Conservation (phyloP, 2,797 vertebrate genomes). For the Podarcis lilfordi region DNA sequence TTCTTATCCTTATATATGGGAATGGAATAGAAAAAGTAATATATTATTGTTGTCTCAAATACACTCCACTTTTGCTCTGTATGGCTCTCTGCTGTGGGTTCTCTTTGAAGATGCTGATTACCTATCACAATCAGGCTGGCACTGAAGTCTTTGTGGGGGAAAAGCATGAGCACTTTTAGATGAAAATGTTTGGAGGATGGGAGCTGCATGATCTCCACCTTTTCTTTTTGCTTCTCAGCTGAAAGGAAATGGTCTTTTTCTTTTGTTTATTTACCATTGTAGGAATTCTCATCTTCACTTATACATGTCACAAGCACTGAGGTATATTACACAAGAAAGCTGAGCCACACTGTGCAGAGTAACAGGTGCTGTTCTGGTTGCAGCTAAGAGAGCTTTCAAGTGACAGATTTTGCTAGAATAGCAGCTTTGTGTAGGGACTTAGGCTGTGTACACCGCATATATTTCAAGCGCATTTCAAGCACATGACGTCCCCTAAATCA, state of each 20-base stretch:
- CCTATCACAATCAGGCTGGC: slow-evolving; percentile 15
- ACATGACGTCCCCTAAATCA: too few relatives aligned
- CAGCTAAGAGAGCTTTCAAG: too few relatives aligned
- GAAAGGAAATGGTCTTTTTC: slow-evolving; percentile 5
- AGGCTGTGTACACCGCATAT: too few relatives aligned
- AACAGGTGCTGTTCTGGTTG: too few relatives aligned
- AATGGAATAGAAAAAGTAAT: neutral
- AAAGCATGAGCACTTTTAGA: slow-evolving; percentile 25
- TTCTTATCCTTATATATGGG: neutral
- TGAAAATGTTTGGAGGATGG: neutral
- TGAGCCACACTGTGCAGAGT: too few relatives aligned
- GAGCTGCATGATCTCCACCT: neutral
- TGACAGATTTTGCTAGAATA: too few relatives aligned
- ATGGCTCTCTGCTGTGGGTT: slow-evolving; percentile 10
- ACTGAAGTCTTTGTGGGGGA: neutral
- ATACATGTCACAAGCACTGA: too few relatives aligned
- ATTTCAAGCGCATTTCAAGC: too few relatives aligned
- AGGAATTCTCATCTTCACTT: too few relatives aligned
- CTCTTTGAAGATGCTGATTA: slow-evolving; percentile 12
- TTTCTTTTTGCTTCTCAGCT: too few relatives aligned
- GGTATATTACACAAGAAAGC: too few relatives aligned
- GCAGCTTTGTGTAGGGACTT: too few relatives aligned
- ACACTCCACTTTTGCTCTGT: slow-evolving; percentile 12
- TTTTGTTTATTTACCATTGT: slow-evolving; percentile 25
- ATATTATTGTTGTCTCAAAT: neutral